A percentile compares a stretch with the other conserved stretches of the same genome.
phyloP scores from a whole-genome alignment of 2,113 vertebrate species.

The Leucopsar rothschildi region DNA sequence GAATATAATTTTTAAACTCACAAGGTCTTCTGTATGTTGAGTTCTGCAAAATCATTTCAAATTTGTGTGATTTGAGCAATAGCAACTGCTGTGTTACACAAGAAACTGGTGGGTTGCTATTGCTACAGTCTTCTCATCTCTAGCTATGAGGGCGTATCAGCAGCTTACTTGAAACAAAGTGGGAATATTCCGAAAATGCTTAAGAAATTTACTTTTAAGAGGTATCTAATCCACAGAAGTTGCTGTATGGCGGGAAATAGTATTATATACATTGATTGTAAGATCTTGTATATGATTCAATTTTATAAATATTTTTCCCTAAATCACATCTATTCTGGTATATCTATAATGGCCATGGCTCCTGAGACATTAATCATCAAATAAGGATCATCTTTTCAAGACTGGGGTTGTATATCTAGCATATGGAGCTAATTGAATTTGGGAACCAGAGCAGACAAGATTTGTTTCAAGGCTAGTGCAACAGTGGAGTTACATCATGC shows the following conservation, averaged over 20 bases:
- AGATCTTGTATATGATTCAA: not conserved
- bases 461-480: not conserved
- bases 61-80: not conserved
- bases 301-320: not conserved
- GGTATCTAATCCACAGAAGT: not conserved
- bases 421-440: not conserved
- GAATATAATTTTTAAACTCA: not conserved
- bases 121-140: not conserved
- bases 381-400: not conserved
- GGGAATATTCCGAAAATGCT: not conserved
- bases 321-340: not conserved
- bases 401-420: not conserved
- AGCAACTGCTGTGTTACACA: not conserved
- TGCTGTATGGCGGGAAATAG: not conserved
- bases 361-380: not conserved
- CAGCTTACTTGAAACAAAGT: not conserved
- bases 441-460: not conserved
- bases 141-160: not conserved
- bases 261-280: not conserved
- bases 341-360: not conserved
- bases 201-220: not conserved
- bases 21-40: not conserved
- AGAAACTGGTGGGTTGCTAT: not conserved
- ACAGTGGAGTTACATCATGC: slow-evolving; percentile 10
- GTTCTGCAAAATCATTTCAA: not conserved